Percentiles rank a stretch among this genome's conserved stretches.
Conservation (phyloP, 1,140 invertebrate species). For the Drosophila ironensis region DNA sequence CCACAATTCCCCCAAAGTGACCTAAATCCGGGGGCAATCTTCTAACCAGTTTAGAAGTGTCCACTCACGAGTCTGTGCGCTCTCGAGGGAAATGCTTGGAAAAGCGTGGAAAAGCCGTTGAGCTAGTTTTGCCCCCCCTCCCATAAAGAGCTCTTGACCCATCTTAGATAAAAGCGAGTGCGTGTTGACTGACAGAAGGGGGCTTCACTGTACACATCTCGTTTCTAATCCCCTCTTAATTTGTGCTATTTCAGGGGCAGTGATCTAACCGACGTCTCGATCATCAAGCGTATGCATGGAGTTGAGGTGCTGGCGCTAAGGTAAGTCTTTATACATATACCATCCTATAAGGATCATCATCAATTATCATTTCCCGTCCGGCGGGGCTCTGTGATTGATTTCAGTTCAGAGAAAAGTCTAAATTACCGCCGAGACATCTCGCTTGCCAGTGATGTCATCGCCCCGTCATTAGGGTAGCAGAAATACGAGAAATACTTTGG, state of each 20-base stretch:
- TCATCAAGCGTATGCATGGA: constrained; percentile 89
- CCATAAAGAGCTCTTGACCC: constrained; percentile 18
- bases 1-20: constrained; percentile 24
- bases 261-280: constrained; percentile 89
- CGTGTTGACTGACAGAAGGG: constrained; percentile 11
- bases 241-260: constrained; percentile 87
- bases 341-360: constrained; percentile 2
- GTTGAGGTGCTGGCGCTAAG: constrained; percentile 92
- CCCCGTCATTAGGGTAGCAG: constrained; percentile 52
- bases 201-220: constrained; percentile 21
- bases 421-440: constrained; percentile 16
- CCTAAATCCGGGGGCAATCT: constrained; percentile 52
- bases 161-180: constrained; percentile 14
- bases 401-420: constrained; percentile 1
- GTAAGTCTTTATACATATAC: constrained; percentile 82
- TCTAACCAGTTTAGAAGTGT: constrained; percentile 64
- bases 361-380: constrained; percentile 17
- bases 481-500: constrained; percentile 60
- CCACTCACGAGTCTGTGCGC: constrained; percentile 54
- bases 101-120: constrained; percentile 26
- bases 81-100: constrained; percentile 27
- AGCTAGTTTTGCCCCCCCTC: constrained; percentile 23
- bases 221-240: constrained; percentile 24
- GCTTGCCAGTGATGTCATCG: constrained; percentile 50
- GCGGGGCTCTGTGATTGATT: constrained; percentile 9